A percentile compares a stretch with the other conserved stretches of the same genome.
phyloP scores from a whole-genome alignment of 2,888 invertebrate genomes.

The Sinohyriopsis cumingii region DNA sequence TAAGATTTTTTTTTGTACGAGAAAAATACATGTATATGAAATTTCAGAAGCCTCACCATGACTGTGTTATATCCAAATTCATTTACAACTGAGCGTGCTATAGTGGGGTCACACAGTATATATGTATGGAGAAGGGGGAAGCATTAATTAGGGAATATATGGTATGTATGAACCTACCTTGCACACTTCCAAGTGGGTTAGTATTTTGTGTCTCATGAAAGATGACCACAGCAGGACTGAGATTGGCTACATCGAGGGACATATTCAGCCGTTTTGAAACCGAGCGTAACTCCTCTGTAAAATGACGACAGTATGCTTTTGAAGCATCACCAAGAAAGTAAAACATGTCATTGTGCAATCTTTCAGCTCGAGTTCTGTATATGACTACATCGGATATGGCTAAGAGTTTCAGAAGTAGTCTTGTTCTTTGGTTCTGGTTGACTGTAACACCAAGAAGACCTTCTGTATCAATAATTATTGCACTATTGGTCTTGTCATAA shows the following conservation, averaged over 20 bases:
- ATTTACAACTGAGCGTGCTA: too few species aligned
- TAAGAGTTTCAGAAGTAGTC: conserved; percentile 84
- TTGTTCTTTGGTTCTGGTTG: conserved; percentile 79
- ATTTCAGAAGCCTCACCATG: too few species aligned
- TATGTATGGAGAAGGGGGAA: too few species aligned
- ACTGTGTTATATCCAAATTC: too few species aligned
- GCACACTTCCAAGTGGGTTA: conserved; percentile 67
- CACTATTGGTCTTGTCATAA: conserved; percentile 78
- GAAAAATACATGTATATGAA: too few species aligned
- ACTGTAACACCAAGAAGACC: conserved; percentile 80
- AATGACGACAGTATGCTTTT: conserved; percentile 82
- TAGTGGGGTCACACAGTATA: too few species aligned
- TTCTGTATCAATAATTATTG: conserved; percentile 85
- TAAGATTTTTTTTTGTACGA: too few species aligned
- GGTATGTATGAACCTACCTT: conserved; percentile 16
- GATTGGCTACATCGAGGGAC: conserved; percentile 73
- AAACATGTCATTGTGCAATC: conserved; percentile 84
- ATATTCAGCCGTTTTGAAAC: conserved; percentile 73
- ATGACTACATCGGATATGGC: conserved; percentile 87
- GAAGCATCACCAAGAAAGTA: conserved; percentile 84
- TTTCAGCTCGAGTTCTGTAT: conserved; percentile 83
- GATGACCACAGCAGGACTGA: conserved; percentile 84
- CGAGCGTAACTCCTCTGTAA: conserved; percentile 74
- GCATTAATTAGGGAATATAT: too few species aligned
- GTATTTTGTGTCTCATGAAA: conserved; percentile 87